Evolutionary conservation across 2,888 invertebrate species (phyloP).

Genomic region (Acheta domesticus): DNA sequence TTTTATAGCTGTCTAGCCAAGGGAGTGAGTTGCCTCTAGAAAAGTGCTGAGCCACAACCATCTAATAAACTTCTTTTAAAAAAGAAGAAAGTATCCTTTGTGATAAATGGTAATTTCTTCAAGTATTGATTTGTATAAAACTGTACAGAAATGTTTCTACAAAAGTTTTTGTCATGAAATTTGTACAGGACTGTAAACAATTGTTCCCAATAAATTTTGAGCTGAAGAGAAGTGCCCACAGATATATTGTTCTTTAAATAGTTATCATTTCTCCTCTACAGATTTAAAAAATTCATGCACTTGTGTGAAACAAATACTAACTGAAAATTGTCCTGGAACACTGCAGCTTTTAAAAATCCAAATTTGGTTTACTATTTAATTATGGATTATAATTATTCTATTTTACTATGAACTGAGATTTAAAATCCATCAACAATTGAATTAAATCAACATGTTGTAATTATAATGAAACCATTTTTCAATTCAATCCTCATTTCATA

Average conservation of each 20-base stretch:
- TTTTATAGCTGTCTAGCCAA: background rate
- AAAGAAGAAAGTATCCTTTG: conserved; percentile 33
- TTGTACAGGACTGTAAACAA: conserved; percentile 36
- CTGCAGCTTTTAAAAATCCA: too few relatives aligned
- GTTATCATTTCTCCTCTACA: background rate
- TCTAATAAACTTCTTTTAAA: background rate
- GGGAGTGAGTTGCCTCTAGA: conserved; percentile 18
- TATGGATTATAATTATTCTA: too few relatives aligned
- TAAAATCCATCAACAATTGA: too few relatives aligned
- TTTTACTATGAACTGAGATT: too few relatives aligned
- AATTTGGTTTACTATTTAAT: too few relatives aligned
- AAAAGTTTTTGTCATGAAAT: conserved; percentile 35
- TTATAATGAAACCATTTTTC: too few relatives aligned
- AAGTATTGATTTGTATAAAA: conserved; percentile 35
- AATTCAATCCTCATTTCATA: too few relatives aligned
- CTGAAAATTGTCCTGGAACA: too few relatives aligned
- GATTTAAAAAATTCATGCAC: background rate
- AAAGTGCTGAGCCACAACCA: background rate
- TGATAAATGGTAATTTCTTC: conserved; percentile 36
- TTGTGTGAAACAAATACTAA: too few relatives aligned
- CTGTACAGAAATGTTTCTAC: conserved; percentile 36
- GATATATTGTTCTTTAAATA: conserved; percentile 4
- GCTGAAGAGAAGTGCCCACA: conserved; percentile 28
- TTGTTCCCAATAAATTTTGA: conserved; percentile 36
- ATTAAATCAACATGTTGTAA: too few relatives aligned